These are phyloP conservation scores for Muraenolepis orangiensis DNA, from an alignment of 2,797 vertebrate species.

Conservation along the genomic window DNA sequence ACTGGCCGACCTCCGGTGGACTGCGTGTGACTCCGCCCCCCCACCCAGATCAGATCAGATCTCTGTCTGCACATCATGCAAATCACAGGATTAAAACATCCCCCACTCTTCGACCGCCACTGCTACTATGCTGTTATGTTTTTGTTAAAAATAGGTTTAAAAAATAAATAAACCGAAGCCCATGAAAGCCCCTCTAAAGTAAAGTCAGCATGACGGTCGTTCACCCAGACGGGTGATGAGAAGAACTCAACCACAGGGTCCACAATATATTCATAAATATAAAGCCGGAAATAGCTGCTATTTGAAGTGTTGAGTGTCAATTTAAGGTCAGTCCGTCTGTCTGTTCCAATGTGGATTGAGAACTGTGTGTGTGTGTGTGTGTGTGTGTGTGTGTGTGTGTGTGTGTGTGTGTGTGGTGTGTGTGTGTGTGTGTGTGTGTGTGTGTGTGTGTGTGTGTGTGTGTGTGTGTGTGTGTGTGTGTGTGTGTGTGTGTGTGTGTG, in stretches of 20 bases:
- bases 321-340: conserved; percentile 45
- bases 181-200: background rate
- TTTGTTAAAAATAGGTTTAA: too few species aligned
- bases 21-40: conserved; percentile 3
- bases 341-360: conserved; percentile 26
- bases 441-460: too few species aligned
- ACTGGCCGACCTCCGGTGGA: conserved; percentile 43
- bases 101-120: too few species aligned
- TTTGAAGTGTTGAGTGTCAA: conserved; percentile 5
- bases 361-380: too few species aligned
- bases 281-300: conserved; percentile 6
- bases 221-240: background rate
- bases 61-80: background rate
- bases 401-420: too few species aligned
- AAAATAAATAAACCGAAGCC: too few species aligned
- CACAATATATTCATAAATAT: background rate
- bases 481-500: too few species aligned
- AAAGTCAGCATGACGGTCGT: background rate
- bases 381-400: too few species aligned
- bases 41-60: background rate
- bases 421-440: too few species aligned
- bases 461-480: too few species aligned
- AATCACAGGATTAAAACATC: background rate
- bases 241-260: background rate
- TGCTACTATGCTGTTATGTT: background rate